Conservation (phyloP, 2,113 vertebrate genomes). For the Oreotrochilus melanogaster region DNA sequence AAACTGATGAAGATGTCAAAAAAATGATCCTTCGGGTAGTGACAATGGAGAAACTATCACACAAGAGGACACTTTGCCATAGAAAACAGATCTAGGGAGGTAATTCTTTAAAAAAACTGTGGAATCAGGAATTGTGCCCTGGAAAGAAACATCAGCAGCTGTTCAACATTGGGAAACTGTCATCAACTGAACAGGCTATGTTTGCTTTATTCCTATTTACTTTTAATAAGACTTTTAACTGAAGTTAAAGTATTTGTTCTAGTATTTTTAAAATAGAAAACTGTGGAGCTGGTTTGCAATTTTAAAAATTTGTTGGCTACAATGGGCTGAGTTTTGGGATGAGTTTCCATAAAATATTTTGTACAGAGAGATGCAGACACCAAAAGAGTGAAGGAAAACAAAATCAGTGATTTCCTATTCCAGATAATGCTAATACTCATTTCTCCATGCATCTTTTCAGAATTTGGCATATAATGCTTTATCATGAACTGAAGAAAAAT, state of each 20-base stretch:
- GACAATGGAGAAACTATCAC: background rate
- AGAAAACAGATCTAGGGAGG: background rate
- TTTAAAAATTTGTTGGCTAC: no score
- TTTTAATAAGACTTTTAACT: no score
- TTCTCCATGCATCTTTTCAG: background rate
- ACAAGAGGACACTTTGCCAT: background rate
- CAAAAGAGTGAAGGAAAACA: background rate
- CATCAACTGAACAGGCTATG: no score
- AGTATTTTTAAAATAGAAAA: no score
- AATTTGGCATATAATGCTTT: background rate
- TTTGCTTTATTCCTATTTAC: no score
- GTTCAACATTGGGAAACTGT: background rate
- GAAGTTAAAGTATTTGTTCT: no score
- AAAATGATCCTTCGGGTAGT: background rate
- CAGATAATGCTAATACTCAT: background rate
- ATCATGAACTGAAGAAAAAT: background rate
- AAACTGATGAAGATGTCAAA: background rate
- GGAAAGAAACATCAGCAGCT: background rate
- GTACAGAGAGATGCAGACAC: background rate
- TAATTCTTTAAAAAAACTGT: background rate
- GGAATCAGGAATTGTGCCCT: fast-evolving
- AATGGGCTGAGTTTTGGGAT: no score
- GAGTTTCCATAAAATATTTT: no score
- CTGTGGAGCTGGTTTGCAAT: no score
- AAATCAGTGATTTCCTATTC: background rate